Evolutionary conservation across 1,140 invertebrate species (phyloP).

Genomic region (Sogatella furcifera): DNA sequence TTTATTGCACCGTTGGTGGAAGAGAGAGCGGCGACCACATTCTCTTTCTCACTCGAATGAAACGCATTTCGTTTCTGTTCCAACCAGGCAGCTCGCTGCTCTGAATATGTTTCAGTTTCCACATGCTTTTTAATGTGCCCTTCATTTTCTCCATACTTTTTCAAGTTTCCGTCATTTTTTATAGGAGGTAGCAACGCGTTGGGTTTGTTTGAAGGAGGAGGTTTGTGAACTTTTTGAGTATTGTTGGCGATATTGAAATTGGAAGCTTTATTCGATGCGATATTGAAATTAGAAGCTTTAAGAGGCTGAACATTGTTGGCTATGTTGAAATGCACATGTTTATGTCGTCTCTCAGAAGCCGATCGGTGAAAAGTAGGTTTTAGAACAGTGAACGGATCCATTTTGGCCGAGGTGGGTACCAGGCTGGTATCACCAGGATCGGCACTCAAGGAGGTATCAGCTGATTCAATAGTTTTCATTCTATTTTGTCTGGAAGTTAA

Average conservation of each 20-base stretch:
- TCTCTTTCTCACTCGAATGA: neutral
- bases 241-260: too few species aligned
- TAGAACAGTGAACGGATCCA: slow-evolving; percentile 29
- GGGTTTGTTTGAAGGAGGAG: neutral
- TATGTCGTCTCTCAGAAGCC: slow-evolving; percentile 6
- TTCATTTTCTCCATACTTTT: too few species aligned
- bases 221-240: too few species aligned
- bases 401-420: slow-evolving; percentile 39
- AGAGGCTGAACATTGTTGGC: neutral
- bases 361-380: slow-evolving; percentile 14
- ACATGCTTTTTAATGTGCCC: too few species aligned
- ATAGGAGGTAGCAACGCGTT: neutral
- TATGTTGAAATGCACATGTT: slow-evolving; percentile 19
- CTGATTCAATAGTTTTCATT: slow-evolving; percentile 35
- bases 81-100: slow-evolving; percentile 6
- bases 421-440: slow-evolving; percentile 42
- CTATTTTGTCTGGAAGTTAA: neutral
- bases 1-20: neutral
- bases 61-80: slow-evolving; percentile 6
- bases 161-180: too few species aligned
- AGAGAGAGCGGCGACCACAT: neutral
- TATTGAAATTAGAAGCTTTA: neutral
- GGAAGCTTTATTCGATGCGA: neutral
- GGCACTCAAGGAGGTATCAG: slow-evolving; percentile 43
- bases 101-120: neutral